Evolutionary conservation across 2,888 invertebrate genomes (phyloP), one percentile per base, ranked within the genome.

Genomic region (Mythimna impura): DNA sequence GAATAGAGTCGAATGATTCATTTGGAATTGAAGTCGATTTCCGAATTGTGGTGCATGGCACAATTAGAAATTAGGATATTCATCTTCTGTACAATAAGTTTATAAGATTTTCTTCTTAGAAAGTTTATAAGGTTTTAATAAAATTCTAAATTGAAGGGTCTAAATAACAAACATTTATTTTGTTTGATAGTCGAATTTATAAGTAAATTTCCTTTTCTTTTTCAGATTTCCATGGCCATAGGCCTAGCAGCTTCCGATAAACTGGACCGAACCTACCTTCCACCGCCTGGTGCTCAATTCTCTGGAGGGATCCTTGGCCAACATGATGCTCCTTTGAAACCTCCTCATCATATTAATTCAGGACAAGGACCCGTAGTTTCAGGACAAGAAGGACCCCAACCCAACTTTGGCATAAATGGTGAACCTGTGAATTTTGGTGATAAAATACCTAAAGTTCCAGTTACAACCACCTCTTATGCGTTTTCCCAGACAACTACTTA

Each of bases 241-340:
- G 89, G 90, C 83, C 86, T 93, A 70, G 87, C 83, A 22, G 82
- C 85, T 25, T 82, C 91, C 5, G 94, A 94, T 43, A 94, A 94
- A 79, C 78, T 95, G 36, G 92, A 94, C 70, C 87, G 92, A 61
- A 90, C 88, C 1, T 95, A 95, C 62, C 90, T 95, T 52, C 95
- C 95, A 68, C 95, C 95, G 50, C 91, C 92, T 2, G 93, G 92
- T 72, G 91, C 93, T 1, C 88, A 92, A 73, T 89, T 87, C 65
- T 80, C 95, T 76, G 95, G 93, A 61, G 94, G 95, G 17, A 88
- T 85, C 3, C 87, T 89, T 66, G 92, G 87, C 40, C 90, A 89
- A 22, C 87, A 93, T 20, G 86, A 91, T 70, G 84, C 83, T 8
- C 94, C 94, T 6, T 81, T 93, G 9, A 90, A 92, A 80, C 86